phyloP scores from a whole-genome alignment of 2,888 invertebrate genomes.

The Euplagia quadripunctaria region DNA sequence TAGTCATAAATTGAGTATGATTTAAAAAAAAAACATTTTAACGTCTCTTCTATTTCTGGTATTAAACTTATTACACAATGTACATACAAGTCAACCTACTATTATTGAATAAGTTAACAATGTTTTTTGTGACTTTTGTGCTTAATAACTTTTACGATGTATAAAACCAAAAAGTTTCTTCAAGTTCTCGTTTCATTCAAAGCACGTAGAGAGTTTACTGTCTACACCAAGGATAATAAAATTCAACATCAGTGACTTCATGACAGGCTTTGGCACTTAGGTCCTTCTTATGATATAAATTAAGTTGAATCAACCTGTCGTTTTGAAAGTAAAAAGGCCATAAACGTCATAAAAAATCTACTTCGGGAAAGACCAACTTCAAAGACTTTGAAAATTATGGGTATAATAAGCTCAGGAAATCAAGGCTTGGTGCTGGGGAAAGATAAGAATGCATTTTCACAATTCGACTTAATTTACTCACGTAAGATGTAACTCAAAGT shows the following conservation, averaged over 20 bases:
- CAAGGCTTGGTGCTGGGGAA: no score
- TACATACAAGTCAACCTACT: not conserved
- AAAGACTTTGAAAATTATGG: no score
- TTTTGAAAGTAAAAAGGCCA: not conserved
- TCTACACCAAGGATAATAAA: constrained; percentile 43
- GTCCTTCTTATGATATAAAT: constrained; percentile 15
- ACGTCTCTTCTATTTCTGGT: not conserved
- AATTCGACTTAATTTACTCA: no score
- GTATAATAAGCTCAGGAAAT: no score
- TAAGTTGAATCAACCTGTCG: not conserved
- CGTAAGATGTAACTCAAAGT: no score
- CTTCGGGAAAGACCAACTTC: no score
- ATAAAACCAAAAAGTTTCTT: constrained; percentile 25
- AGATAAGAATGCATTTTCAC: no score
- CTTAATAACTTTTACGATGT: not conserved
- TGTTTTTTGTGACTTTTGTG: not conserved
- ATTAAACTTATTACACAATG: not conserved
- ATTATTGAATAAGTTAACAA: not conserved
- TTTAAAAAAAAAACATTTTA: no score
- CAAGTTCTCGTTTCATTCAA: constrained; percentile 30
- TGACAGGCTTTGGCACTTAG: constrained; percentile 22
- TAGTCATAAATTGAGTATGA: no score
- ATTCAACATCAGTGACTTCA: constrained; percentile 42
- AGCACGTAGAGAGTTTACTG: constrained; percentile 63
- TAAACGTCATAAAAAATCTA: no score